phyloP scores from a whole-genome alignment of 2,888 invertebrate genomes.

The Drosophila lacicola region DNA sequence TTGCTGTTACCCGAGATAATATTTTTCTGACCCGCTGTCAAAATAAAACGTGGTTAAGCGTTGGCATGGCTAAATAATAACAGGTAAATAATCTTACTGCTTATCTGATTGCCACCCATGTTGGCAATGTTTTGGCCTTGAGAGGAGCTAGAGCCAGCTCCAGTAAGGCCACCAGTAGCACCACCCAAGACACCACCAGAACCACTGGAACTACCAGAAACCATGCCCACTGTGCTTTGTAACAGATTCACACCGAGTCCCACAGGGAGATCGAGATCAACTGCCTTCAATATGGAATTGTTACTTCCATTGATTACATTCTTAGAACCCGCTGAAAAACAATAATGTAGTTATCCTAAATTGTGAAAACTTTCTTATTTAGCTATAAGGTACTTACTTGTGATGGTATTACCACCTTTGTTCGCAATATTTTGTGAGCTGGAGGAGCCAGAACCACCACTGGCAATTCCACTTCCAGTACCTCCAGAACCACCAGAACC shows the following conservation, averaged over 20 bases:
- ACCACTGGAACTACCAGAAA: too few relatives aligned
- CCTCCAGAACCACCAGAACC: background rate
- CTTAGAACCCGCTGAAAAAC: background rate
- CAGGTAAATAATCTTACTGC: too few relatives aligned
- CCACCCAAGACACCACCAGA: too few relatives aligned
- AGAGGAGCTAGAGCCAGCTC: too few relatives aligned
- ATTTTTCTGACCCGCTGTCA: background rate
- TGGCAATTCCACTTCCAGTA: background rate
- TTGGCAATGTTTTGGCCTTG: too few relatives aligned
- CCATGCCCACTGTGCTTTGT: too few relatives aligned
- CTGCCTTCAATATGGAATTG: too few relatives aligned
- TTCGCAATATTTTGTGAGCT: conserved; percentile 17
- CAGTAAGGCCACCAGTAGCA: too few relatives aligned
- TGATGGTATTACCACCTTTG: conserved; percentile 21
- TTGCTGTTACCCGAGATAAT: background rate
- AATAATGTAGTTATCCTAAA: background rate
- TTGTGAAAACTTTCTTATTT: background rate
- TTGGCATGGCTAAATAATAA: too few relatives aligned
- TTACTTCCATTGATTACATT: background rate
- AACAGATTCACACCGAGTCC: too few relatives aligned
- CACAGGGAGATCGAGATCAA: too few relatives aligned
- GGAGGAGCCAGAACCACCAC: background rate
- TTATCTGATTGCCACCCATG: too few relatives aligned
- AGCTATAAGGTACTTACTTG: conserved; percentile 13
- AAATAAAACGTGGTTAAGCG: background rate